Evolutionary conservation across 2,113 vertebrate genomes (phyloP), one percentile per base, ranked within the genome.

Genomic region (Limnothrissa miodon): DNA sequence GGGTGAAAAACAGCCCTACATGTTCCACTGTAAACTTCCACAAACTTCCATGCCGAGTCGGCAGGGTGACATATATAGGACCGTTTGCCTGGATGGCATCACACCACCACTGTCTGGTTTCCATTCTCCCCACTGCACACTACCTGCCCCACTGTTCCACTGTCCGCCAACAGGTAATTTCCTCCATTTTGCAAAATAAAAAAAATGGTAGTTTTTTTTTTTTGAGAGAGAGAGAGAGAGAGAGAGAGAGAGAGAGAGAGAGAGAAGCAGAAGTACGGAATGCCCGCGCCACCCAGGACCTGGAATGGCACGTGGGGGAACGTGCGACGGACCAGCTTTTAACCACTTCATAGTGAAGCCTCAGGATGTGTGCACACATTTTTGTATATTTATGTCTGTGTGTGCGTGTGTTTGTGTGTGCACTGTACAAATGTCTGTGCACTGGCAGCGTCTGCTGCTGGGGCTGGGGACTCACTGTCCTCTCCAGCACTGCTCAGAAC

Each of bases 321-420:
- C 88, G 86, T 78, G 83, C 46, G 82, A 89, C 84, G 88, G 85
- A 83, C 90, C 83, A 56, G 90, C 84, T 83, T 89, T 88, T 80
- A 80, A 93, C 94, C 93, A 94, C 93, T 94, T 94, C 93, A 93
- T 83, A 92, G 87, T 80, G 83, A 45, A 0, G 45, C 51, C 82
- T 90, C 86, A 90, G 89, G 90, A 91, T 90, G 91, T 93, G 92
- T 93, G 90, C 91, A 93, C 91, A 90, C 88, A 91, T 89, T 59
- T 84, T 85, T 86, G 81, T 84, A 84, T 84, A 83, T 51, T 88
- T 48, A 17, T 29, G 79, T 79, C 29, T 84, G 83, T 92, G 88
- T 84, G 88, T 80, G 82, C 80, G 25, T 59, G 81, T 84, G 15
- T 86, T 46, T 84, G 56, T 59, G 29, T 84, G 42, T 88, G 46